These are phyloP conservation scores for Camponotus pennsylvanicus DNA, from an alignment of 1,140 invertebrate genomes.

Conservation along the genomic window DNA sequence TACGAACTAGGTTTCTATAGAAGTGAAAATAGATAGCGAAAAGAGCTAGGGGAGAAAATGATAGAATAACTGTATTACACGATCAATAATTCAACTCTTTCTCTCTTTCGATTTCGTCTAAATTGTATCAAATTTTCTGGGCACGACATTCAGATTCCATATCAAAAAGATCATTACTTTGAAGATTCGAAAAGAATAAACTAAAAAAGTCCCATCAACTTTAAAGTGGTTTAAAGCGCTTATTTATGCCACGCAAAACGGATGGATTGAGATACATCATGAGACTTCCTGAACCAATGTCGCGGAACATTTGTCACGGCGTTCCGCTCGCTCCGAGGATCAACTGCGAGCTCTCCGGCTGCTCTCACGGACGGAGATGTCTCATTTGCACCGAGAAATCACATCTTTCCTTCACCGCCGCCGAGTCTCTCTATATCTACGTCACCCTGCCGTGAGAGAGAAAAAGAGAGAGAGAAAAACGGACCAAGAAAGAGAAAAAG, in stretches of 20 bases:
- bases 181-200: slow-evolving; percentile 9
- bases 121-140: slow-evolving; percentile 1
- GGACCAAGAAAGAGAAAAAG: slow-evolving; percentile 44
- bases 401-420: slow-evolving; percentile 72
- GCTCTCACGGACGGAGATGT: slow-evolving; percentile 62
- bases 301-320: slow-evolving; percentile 73
- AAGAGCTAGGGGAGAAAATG: not conserved
- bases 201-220: slow-evolving; percentile 10
- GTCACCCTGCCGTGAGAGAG: not conserved
- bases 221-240: slow-evolving; percentile 35
- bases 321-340: slow-evolving; percentile 47
- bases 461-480: not conserved
- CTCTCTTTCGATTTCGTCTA: not conserved
- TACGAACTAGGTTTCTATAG: no score
- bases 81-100: not conserved
- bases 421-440: slow-evolving; percentile 65
- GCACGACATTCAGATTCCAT: not conserved
- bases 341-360: slow-evolving; percentile 56
- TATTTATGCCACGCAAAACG: slow-evolving; percentile 53
- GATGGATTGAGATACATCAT: slow-evolving; percentile 62
- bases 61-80: not conserved
- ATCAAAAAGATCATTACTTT: not conserved
- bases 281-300: slow-evolving; percentile 54
- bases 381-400: slow-evolving; percentile 74
- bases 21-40: not conserved